phyloP scores from a whole-genome alignment of 35 echinoderm and acorn worm species.

The Chiridota heheva region DNA sequence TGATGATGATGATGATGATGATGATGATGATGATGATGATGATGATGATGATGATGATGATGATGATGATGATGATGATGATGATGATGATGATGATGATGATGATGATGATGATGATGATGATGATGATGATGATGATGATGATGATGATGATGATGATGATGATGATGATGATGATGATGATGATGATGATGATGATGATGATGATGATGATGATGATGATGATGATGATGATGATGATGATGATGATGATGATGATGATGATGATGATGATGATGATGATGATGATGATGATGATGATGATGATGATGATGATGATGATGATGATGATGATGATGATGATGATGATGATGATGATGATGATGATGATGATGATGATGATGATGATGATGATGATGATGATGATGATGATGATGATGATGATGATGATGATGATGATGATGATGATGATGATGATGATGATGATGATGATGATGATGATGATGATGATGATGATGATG shows the following conservation, averaged over 20 bases:
- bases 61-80: slow-evolving; percentile 14
- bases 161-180: slow-evolving; percentile 19
- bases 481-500: slow-evolving; percentile 14
- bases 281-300: slow-evolving; percentile 19
- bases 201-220: slow-evolving; percentile 15
- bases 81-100: slow-evolving; percentile 15
- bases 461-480: slow-evolving; percentile 19
- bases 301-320: slow-evolving; percentile 14
- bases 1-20: slow-evolving; percentile 14
- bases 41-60: slow-evolving; percentile 19
- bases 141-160: slow-evolving; percentile 15
- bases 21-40: slow-evolving; percentile 15
- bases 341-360: slow-evolving; percentile 19
- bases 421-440: slow-evolving; percentile 14
- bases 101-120: slow-evolving; percentile 19
- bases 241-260: slow-evolving; percentile 14
- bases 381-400: slow-evolving; percentile 15
- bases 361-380: slow-evolving; percentile 14
- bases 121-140: slow-evolving; percentile 14
- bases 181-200: slow-evolving; percentile 14
- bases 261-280: slow-evolving; percentile 15
- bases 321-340: slow-evolving; percentile 15
- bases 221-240: slow-evolving; percentile 19
- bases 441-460: slow-evolving; percentile 15
- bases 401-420: slow-evolving; percentile 19